These are phyloP conservation scores for Loriculus beryllinus DNA, from an alignment of 2,797 vertebrate genomes.

Conservation along the genomic window DNA sequence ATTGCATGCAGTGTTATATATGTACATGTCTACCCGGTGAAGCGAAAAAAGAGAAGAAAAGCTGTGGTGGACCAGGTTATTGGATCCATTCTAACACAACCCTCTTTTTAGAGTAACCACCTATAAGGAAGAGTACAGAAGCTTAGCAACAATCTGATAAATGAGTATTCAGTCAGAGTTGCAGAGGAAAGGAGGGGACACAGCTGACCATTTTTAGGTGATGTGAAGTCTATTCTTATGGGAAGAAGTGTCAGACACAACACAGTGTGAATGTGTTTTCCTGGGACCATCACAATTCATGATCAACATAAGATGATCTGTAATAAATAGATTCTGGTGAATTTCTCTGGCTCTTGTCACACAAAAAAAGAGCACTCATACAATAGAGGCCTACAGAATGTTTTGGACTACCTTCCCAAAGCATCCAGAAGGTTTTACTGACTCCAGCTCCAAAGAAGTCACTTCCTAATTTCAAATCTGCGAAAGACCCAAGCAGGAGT, in stretches of 20 bases:
- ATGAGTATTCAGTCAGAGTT: not conserved
- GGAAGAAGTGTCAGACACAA: not conserved
- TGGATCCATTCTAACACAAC: not conserved
- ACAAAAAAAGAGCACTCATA: not conserved
- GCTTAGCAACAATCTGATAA: not conserved
- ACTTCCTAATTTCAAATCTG: not conserved
- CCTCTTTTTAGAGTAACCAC: not conserved
- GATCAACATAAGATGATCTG: not conserved
- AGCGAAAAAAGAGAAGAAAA: not conserved
- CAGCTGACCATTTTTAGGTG: accelerated
- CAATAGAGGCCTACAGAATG: not conserved
- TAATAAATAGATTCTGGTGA: not conserved
- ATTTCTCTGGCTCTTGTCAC: not conserved
- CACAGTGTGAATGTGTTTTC: not conserved
- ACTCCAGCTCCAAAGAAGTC: not conserved
- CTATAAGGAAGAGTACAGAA: not conserved
- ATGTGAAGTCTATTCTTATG: not conserved
- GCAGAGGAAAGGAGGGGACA: not conserved
- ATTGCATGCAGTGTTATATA: not conserved
- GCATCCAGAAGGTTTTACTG: not conserved
- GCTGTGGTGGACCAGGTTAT: not conserved
- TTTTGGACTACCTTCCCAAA: not conserved
- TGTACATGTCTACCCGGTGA: not conserved
- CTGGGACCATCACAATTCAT: not conserved
- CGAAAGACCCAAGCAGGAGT: not conserved